phyloP scores from a whole-genome alignment of 2,888 invertebrate genomes.

The Melieria omissa region DNA sequence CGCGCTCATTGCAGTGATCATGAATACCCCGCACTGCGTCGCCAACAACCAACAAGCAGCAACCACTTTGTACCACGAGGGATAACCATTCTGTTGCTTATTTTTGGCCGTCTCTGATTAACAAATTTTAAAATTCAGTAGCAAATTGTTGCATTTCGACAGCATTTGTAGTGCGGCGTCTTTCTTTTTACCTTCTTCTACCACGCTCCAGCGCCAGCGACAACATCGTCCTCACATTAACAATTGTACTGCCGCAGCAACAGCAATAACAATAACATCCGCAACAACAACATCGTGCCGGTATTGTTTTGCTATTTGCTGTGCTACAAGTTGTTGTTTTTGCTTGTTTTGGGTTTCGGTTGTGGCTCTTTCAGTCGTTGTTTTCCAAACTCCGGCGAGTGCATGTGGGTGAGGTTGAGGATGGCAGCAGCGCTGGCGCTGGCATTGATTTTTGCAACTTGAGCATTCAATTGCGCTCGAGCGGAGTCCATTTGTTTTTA shows the following conservation, averaged over 20 bases:
- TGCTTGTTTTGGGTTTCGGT: not conserved
- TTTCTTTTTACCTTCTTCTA: constrained; percentile 5
- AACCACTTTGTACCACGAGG: too few relatives aligned
- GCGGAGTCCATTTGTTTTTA: too few relatives aligned
- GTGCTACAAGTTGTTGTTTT: constrained; percentile 2
- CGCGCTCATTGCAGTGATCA: too few relatives aligned
- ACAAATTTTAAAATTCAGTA: constrained; percentile 36
- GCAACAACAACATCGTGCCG: constrained; percentile 31
- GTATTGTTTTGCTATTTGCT: constrained; percentile 30
- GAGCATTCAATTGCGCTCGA: too few relatives aligned
- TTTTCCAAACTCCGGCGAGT: not conserved
- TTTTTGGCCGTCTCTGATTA: constrained; percentile 15
- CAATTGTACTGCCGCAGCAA: not conserved
- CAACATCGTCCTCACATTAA: not conserved
- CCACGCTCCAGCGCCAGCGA: constrained; percentile 29
- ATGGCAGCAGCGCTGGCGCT: too few relatives aligned
- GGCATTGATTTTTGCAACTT: too few relatives aligned
- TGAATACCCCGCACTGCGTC: too few relatives aligned
- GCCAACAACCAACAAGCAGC: too few relatives aligned
- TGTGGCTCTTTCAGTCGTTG: not conserved
- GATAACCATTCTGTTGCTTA: not conserved
- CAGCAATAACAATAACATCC: not conserved
- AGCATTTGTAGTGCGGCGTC: constrained; percentile 10
- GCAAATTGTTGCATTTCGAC: constrained; percentile 36
- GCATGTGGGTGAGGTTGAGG: constrained; percentile 17